Percentiles rank a stretch among this genome's conserved stretches.
phyloP scores from a whole-genome alignment of 2,888 invertebrate species.

The Agriopis leucophaearia region DNA sequence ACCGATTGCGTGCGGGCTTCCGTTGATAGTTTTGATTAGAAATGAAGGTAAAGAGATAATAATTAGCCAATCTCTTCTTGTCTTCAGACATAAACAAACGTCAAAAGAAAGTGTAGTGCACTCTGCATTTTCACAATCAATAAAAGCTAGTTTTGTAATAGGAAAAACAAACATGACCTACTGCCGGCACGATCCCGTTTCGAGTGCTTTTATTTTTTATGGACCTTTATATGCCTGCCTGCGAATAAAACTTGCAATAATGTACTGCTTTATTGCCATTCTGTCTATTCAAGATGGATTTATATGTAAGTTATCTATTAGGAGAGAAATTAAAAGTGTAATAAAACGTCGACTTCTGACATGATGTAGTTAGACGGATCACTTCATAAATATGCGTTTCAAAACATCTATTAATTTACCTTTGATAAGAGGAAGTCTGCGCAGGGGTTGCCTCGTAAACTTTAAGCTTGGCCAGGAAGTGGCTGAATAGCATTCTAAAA shows the following conservation, averaged over 20 bases:
- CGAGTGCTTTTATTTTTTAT: slow-evolving; percentile 56
- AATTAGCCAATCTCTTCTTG: slow-evolving; percentile 20
- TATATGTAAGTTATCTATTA: slow-evolving; percentile 74
- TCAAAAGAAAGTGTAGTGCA: slow-evolving; percentile 10
- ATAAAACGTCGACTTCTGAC: slow-evolving; percentile 22
- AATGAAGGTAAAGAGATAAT: slow-evolving; percentile 33
- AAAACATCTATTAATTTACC: slow-evolving; percentile 10
- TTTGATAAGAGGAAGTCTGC: slow-evolving; percentile 26
- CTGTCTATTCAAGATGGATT: slow-evolving; percentile 58
- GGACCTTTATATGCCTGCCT: slow-evolving; percentile 48
- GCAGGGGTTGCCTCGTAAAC: slow-evolving; percentile 25
- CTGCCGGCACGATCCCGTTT: slow-evolving; percentile 42
- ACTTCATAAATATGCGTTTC: slow-evolving; percentile 12
- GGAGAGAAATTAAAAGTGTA: slow-evolving; percentile 56
- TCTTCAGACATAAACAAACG: slow-evolving; percentile 27
- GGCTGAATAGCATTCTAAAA: slow-evolving; percentile 47
- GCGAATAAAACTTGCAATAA: slow-evolving; percentile 69
- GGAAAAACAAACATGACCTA: slow-evolving; percentile 43
- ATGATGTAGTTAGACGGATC: slow-evolving; percentile 14
- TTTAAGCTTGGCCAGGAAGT: slow-evolving; percentile 44
- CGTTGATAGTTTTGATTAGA: slow-evolving; percentile 31
- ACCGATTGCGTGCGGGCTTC: slow-evolving; percentile 39
- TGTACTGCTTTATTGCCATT: slow-evolving; percentile 65
- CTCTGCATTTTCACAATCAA: slow-evolving; percentile 33
- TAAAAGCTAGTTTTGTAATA: slow-evolving; percentile 35